phyloP scores from a whole-genome alignment of 1,140 invertebrate species.

The Zaprionus tsacasi region DNA sequence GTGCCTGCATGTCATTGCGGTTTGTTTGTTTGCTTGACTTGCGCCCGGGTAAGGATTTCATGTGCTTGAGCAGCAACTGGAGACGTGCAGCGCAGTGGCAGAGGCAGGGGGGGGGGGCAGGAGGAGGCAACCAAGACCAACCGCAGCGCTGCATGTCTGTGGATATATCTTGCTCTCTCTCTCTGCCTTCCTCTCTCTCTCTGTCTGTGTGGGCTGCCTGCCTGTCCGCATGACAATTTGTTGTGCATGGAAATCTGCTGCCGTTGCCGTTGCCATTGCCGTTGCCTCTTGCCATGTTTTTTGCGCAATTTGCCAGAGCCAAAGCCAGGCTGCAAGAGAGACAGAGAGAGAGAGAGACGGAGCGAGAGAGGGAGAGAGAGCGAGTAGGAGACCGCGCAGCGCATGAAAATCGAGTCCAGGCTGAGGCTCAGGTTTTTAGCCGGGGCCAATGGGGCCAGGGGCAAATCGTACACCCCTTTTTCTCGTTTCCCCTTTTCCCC shows the following conservation, averaged over 20 bases:
- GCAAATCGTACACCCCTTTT: constrained; percentile 37
- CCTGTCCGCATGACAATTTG: constrained; percentile 81
- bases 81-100: constrained; percentile 10
- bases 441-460: constrained; percentile 22
- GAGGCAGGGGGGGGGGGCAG: not conserved
- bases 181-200: not conserved
- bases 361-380: not conserved
- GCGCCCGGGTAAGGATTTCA: constrained; percentile 80
- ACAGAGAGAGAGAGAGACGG: constrained; percentile 19
- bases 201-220: constrained; percentile 54
- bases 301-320: constrained; percentile 79
- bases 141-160: constrained; percentile 62
- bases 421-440: constrained; percentile 42
- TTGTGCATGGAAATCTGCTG: constrained; percentile 76
- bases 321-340: constrained; percentile 60
- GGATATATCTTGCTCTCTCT: not conserved
- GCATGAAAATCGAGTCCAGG: constrained; percentile 34
- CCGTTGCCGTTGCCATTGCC: constrained; percentile 28
- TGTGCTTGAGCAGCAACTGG: constrained; percentile 70
- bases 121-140: constrained; percentile 55
- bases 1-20: constrained; percentile 79
- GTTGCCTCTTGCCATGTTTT: constrained; percentile 68
- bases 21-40: constrained; percentile 82
- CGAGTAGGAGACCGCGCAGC: not conserved
- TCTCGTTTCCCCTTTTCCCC: not conserved